phyloP scores from a whole-genome alignment of 2,888 invertebrate species.

The Panzeria rudis region DNA sequence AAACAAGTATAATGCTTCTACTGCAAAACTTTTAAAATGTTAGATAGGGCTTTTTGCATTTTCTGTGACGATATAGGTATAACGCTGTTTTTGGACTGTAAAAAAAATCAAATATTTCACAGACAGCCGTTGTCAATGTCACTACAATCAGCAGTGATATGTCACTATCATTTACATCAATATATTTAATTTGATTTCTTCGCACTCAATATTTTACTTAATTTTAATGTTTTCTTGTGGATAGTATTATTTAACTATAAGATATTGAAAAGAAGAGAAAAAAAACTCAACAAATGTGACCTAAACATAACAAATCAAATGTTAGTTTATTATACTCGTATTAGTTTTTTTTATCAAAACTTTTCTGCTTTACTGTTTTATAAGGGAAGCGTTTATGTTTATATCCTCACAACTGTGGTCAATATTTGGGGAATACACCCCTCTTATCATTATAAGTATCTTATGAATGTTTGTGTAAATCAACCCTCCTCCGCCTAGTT shows the following conservation, averaged over 20 bases:
- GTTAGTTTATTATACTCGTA: slow-evolving; percentile 43
- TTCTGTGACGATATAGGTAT: no score
- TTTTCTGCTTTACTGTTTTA: slow-evolving; percentile 22
- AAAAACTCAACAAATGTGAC: slow-evolving; percentile 56
- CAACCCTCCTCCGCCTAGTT: slow-evolving; percentile 58
- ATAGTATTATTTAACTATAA: slow-evolving; percentile 42
- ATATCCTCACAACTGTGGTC: slow-evolving; percentile 57
- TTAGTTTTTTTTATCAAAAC: slow-evolving; percentile 55
- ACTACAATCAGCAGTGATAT: slow-evolving; percentile 74
- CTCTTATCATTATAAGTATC: slow-evolving; percentile 25
- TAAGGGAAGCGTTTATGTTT: slow-evolving; percentile 47
- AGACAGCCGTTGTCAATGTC: slow-evolving; percentile 64
- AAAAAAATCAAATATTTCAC: slow-evolving; percentile 62
- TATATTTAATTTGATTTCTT: slow-evolving; percentile 81
- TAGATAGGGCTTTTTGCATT: no score
- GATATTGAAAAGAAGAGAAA: slow-evolving; percentile 17
- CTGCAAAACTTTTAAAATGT: no score
- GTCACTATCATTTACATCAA: slow-evolving; percentile 83
- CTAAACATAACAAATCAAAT: slow-evolving; percentile 59
- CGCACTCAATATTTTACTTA: slow-evolving; percentile 76
- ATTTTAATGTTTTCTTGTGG: slow-evolving; percentile 76
- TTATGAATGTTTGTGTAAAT: slow-evolving; percentile 32
- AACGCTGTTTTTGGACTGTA: no score
- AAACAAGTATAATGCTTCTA: no score
- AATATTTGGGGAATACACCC: slow-evolving; percentile 56